Base-by-base conservation (phyloP, 2,797 vertebrate genomes). In the Staurois parvus region DNA sequence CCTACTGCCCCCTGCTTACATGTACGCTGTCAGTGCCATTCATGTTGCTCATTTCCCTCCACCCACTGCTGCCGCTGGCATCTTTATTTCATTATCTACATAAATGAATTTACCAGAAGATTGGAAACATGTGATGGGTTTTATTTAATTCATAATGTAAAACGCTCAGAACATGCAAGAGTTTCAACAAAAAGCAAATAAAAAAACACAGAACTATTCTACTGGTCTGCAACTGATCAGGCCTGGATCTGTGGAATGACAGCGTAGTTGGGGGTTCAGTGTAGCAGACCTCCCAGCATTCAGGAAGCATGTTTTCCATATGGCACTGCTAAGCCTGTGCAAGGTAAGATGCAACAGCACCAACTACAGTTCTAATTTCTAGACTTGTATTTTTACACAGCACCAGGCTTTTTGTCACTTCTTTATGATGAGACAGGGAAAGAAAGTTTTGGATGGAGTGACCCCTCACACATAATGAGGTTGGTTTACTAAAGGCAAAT, bases 71-170 rank as follows among this genome's bases (percentile, higher is more conserved):
- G 62, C 37, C 40, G 19, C 37, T 26, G 67, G 77, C 84, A 82
- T 81, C 66, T 66, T 74, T 73, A 28, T 37, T 81, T 81, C n/a
- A 69, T 81, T 82, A 82, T 26, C n/a, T 0, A 3, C 19, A 37
- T 29, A 21, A 85, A 76, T 72, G 12, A 69, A 73, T 68, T 32
- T 34, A n/a, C n/a, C 69, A 34, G 40, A 30, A n/a, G n/a, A 59
- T 24, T 29, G 52, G 67, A 73, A 72, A 66, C 85, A 86, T 77
- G 79, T 86, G 79, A 77, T 2, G 21, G 19, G 11, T 68, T 85
- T 80, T 80, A 85, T 85, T 80, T 42, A 64, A 34, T 73, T 79
- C 34, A 52, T 48, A 26, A 29, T 30, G 26, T 30, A 10, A 78
- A 37, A 26, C 29, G 59, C 52, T 24, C 7, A 12, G 64, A 29